Evolutionary conservation across 2,113 vertebrate genomes (phyloP).

Genomic region (Eleginops maclovinus): DNA sequence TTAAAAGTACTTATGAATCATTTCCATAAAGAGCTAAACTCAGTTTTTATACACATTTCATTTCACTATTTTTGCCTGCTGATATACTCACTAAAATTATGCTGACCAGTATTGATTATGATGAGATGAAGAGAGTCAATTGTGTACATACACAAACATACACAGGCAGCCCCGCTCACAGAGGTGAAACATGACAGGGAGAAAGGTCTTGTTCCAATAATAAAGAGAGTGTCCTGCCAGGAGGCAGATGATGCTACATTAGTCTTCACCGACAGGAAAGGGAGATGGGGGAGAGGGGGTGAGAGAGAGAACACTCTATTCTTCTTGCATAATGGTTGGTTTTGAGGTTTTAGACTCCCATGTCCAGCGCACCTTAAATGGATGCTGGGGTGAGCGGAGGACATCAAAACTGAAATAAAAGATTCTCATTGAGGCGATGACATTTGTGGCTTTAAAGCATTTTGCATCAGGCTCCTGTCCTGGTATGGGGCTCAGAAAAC

Average conservation of each 20-base stretch:
- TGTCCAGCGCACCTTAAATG: constrained; percentile 32
- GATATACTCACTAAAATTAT: constrained; percentile 29
- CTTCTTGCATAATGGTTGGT: constrained; percentile 48
- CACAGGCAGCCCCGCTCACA: neutral
- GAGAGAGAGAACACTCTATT: constrained; percentile 44
- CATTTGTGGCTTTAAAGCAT: constrained; percentile 16
- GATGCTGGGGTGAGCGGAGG: constrained; percentile 33
- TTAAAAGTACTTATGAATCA: neutral
- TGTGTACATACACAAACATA: neutral
- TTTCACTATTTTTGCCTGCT: constrained; percentile 9
- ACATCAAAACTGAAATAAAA: constrained; percentile 34
- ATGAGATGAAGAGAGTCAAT: constrained; percentile 24
- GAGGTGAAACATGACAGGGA: constrained; percentile 37
- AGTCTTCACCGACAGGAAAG: constrained; percentile 30
- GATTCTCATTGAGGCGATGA: constrained; percentile 30
- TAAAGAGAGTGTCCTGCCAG: constrained; percentile 48
- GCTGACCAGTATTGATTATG: constrained; percentile 32
- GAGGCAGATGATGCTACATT: constrained; percentile 42
- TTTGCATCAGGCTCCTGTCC: constrained; percentile 31
- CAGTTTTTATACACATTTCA: neutral
- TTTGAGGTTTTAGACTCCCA: constrained; percentile 28
- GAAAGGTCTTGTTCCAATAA: constrained; percentile 38
- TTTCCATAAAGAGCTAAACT: neutral
- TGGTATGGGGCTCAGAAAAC: constrained; percentile 39
- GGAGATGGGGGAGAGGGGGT: constrained; percentile 11